phyloP scores from a whole-genome alignment of 2,888 invertebrate genomes.

The Apomyelois bistriatella region DNA sequence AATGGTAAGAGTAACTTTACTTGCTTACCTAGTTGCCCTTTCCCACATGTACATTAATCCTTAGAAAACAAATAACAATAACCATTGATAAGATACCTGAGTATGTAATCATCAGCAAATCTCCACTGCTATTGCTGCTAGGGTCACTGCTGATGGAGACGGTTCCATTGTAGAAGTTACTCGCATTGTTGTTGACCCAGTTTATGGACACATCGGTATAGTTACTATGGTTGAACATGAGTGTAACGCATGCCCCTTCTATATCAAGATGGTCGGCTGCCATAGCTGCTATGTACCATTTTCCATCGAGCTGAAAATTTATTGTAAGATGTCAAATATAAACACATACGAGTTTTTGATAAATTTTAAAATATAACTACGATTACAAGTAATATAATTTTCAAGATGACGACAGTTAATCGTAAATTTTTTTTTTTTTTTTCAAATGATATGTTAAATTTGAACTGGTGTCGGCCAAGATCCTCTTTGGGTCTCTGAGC shows the following conservation, averaged over 20 bases:
- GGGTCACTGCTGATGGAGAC: conserved; percentile 55
- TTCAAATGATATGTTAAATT: too few relatives aligned
- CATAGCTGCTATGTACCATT: conserved; percentile 61
- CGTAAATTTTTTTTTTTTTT: too few relatives aligned
- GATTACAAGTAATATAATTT: too few relatives aligned
- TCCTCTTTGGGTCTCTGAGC: too few relatives aligned
- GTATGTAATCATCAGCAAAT: conserved; percentile 58
- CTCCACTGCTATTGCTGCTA: conserved; percentile 51
- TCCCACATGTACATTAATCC: too few relatives aligned
- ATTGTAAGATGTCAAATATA: not conserved
- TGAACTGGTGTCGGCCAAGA: too few relatives aligned
- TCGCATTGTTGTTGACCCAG: conserved; percentile 62
- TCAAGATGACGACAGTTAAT: too few relatives aligned
- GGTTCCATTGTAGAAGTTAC: conserved; percentile 61
- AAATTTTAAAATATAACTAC: too few relatives aligned
- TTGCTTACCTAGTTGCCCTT: too few relatives aligned
- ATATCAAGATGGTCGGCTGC: conserved; percentile 50
- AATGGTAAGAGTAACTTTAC: too few relatives aligned
- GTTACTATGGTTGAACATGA: conserved; percentile 64
- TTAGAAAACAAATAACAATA: not conserved
- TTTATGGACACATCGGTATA: conserved; percentile 64
- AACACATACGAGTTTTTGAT: too few relatives aligned
- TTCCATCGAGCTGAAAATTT: conserved; percentile 53
- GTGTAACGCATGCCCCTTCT: conserved; percentile 60
- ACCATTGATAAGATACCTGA: conserved; percentile 40